Evolutionary conservation across 2,797 vertebrate species (phyloP).

Genomic region (Onychomys torridus): DNA sequence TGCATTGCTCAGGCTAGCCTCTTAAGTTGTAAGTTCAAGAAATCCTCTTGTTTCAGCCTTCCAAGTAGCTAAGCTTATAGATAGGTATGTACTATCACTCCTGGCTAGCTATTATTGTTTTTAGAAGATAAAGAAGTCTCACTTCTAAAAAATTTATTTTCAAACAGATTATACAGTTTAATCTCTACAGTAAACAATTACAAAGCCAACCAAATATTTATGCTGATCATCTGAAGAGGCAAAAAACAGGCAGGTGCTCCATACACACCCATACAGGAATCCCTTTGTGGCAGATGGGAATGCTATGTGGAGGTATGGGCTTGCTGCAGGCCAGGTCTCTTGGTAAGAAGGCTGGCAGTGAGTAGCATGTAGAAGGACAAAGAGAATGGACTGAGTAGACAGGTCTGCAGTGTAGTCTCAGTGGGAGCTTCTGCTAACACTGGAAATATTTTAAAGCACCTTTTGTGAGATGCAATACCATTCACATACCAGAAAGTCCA

Average conservation of each 20-base stretch:
- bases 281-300: background rate
- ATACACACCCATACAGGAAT: background rate
- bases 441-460: background rate
- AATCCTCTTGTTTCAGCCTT: background rate
- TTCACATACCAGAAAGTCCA: background rate
- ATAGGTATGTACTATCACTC: too few relatives aligned
- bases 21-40: background rate
- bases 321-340: background rate
- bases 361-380: background rate
- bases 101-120: background rate
- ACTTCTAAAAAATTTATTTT: background rate
- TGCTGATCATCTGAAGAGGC: background rate
- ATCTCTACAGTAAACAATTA: background rate
- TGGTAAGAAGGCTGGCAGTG: background rate
- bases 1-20: background rate
- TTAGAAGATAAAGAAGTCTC: background rate
- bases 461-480: background rate
- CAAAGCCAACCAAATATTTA: background rate
- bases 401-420: background rate
- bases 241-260: background rate
- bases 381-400: background rate
- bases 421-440: background rate
- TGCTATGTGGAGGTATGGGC: background rate
- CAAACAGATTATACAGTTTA: background rate
- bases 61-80: background rate